These are phyloP conservation scores for Ostrea edulis DNA, from an alignment of 1,140 invertebrate genomes.

Conservation along the genomic window DNA sequence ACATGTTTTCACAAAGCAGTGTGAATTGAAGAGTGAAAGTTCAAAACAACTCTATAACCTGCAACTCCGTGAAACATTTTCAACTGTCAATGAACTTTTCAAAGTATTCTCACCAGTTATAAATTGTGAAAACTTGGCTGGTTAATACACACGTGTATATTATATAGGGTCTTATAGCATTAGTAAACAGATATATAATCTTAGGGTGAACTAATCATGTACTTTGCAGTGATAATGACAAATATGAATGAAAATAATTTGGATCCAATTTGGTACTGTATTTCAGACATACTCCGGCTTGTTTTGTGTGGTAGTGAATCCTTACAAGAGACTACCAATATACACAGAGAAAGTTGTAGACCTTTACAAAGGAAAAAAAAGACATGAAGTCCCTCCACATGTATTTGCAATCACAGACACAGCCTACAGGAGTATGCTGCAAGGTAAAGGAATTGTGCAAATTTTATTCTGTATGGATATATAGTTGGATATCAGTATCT, in stretches of 20 bases:
- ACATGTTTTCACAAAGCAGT: not conserved
- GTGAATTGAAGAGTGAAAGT: not conserved
- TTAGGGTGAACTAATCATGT: not conserved
- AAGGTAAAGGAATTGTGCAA: slow-evolving; percentile 86
- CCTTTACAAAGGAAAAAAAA: slow-evolving; percentile 99
- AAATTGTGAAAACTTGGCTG: not conserved
- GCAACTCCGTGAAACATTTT: not conserved
- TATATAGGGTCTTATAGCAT: not conserved
- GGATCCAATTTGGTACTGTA: not conserved
- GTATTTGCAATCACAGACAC: slow-evolving; percentile 99
- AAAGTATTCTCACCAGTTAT: not conserved
- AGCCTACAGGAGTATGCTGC: slow-evolving; percentile 98
- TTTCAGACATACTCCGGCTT: slow-evolving; percentile 98
- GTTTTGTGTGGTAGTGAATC: slow-evolving; percentile 99
- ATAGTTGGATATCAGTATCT: too few species aligned
- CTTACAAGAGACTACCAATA: slow-evolving; percentile 98
- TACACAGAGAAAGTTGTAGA: slow-evolving; percentile 99
- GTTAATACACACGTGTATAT: not conserved
- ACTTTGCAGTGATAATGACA: too few species aligned
- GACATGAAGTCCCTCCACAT: slow-evolving; percentile 99
- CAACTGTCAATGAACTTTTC: not conserved
- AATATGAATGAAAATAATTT: too few species aligned
- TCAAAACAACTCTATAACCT: not conserved
- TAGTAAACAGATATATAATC: not conserved
- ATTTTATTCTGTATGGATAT: too few species aligned